These are phyloP conservation scores for Acanthopagrus latus DNA, from an alignment of 2,797 vertebrate genomes.

Conservation along the genomic window DNA sequence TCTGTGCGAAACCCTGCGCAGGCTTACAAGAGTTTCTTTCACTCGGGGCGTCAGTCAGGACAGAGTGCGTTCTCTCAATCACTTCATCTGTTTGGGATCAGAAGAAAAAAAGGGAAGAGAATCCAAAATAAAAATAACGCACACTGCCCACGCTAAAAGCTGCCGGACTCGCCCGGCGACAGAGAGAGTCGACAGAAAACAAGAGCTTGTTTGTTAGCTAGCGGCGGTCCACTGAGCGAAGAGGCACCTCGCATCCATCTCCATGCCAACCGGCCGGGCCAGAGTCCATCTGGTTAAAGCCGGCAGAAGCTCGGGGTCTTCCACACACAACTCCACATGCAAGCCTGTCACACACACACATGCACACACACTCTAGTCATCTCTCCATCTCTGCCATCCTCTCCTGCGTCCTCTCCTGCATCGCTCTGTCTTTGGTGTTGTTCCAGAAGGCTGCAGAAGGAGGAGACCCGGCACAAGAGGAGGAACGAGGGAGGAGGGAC, in stretches of 20 bases:
- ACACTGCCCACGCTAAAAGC: conserved; percentile 8
- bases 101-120: not conserved
- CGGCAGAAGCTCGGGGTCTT: conserved; percentile 27
- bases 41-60: conserved; percentile 2
- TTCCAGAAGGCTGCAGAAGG: conserved; percentile 19
- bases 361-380: conserved; percentile 44
- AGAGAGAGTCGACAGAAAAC: conserved; percentile 19
- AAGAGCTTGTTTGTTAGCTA: conserved; percentile 57
- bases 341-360: conserved; percentile 29
- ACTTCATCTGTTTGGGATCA: conserved; percentile 11
- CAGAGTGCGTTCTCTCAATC: not conserved
- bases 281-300: conserved; percentile 47
- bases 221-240: conserved; percentile 45
- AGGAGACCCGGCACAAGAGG: conserved; percentile 9
- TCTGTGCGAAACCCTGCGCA: conserved; percentile 8
- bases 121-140: not conserved
- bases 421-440: conserved; percentile 17
- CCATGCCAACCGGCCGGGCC: conserved; percentile 58
- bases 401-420: conserved; percentile 23
- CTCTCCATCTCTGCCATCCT: conserved; percentile 34
- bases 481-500: conserved; percentile 18
- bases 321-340: conserved; percentile 16
- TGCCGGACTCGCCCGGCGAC: conserved; percentile 18
- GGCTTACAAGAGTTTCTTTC: conserved; percentile 21
- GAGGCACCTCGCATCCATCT: conserved; percentile 56